phyloP scores from a whole-genome alignment of 92 coral and sea anemone species.

The Palythoa caribaeorum region DNA sequence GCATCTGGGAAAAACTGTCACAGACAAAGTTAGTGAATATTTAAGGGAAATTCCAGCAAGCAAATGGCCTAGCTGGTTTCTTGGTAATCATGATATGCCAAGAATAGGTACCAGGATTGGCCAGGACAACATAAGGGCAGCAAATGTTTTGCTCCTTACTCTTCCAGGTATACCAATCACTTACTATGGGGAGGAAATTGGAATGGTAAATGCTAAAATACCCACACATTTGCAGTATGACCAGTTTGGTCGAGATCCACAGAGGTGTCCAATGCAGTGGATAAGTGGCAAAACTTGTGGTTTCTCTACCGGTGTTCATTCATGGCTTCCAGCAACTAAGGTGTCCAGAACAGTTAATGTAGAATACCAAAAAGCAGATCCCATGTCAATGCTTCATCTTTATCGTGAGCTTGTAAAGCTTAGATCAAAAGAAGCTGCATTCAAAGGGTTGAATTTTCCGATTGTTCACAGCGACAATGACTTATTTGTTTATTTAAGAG shows the following conservation, averaged over 20 bases:
- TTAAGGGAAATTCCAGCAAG: slow-evolving; percentile 71
- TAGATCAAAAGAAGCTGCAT: slow-evolving; percentile 57
- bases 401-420: slow-evolving; percentile 67
- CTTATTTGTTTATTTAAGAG: slow-evolving; percentile 78
- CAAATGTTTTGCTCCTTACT: slow-evolving; percentile 77
- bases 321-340: slow-evolving; percentile 76
- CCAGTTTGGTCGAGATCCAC: slow-evolving; percentile 76
- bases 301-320: slow-evolving; percentile 51
- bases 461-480: slow-evolving; percentile 65
- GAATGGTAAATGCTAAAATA: slow-evolving; percentile 77
- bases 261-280: slow-evolving; percentile 87
- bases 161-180: slow-evolving; percentile 93
- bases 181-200: slow-evolving; percentile 97
- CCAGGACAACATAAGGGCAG: slow-evolving; percentile 65
- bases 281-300: slow-evolving; percentile 60
- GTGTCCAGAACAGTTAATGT: slow-evolving; percentile 62
- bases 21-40: slow-evolving; percentile 67
- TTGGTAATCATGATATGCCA: slow-evolving; percentile 84
- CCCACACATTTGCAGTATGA: slow-evolving; percentile 33
- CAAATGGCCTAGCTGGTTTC: slow-evolving; percentile 93
- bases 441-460: slow-evolving; percentile 69
- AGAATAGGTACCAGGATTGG: slow-evolving; percentile 83
- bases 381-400: slow-evolving; percentile 69
- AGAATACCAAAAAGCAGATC: slow-evolving; percentile 55
- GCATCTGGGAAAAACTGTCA: slow-evolving; percentile 68